Evolutionary conservation across 2,888 invertebrate genomes (phyloP), one percentile per base, ranked within the genome.

Genomic region (Drosophila atroscutellata): DNA sequence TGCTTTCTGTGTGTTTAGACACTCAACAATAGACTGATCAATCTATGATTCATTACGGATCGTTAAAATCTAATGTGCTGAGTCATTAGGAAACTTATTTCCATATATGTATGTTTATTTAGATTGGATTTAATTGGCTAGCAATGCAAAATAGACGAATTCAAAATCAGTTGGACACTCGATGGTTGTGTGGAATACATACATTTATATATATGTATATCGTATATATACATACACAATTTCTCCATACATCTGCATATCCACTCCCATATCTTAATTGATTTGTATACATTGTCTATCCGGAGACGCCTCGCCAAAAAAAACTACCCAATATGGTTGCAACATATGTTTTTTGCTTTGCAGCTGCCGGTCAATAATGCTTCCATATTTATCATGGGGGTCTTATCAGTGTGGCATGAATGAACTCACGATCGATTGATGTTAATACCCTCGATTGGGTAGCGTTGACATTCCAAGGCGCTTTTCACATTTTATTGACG

Each of bases 371-470:
- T 76, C 75, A 68, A 64, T 47, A 64, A 60, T 58, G 55, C 59
- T 56, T 55, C 58, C 42, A 60, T 58, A 57, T 66, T 62, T 42
- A 50, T 50, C 36, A 26, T 28, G n/a, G 34, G 32, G 51, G 67
- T 49, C 77, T 86, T 86, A 86, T 86, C 86, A 86, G 70, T 83
- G 77, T 81, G 79, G 81, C 84, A 82, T 86, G 86, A 87, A 87
- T 30, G 42, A 56, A 87, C 88, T 84, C 83, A 71, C 79, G 76
- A 85, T 83, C 83, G 75, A 69, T 75, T 61, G 83, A 82, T 84
- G 85, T 86, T 84, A 85, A 84, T 86, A 85, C 83, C 85, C 85
- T 86, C 86, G 72, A 74, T 59, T 68, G 69, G 72, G 61, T 68
- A 57, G 72, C 81, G 70, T 82, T 83, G 79, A 85, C 85, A 83